Evolutionary conservation across 2,888 invertebrate genomes (phyloP), one percentile per base, ranked within the genome.

Genomic region (Habrosyne pyritoides): DNA sequence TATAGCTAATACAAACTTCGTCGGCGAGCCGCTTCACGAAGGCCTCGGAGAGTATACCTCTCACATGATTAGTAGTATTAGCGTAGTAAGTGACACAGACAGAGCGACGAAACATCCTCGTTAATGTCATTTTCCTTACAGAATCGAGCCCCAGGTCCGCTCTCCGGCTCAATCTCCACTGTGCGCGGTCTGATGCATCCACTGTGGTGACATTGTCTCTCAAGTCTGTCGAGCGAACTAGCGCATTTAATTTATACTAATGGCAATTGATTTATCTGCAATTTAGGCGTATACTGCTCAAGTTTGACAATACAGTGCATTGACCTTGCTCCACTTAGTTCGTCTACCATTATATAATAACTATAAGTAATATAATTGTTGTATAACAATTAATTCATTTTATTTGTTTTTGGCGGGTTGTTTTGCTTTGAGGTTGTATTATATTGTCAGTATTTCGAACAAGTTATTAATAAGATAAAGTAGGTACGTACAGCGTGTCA

Each of bases 301-400:
- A 26, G n/a, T 30, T 51, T 42, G 50, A 46, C 47, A 57, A 59
- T 62, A 52, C 47, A 59, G 53, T 54, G 28, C 46, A 50, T 26
- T 33, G 46, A 54, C 64, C 64, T 63, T 55, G 64, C 54, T 54
- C 64, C 47, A 65, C 54, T 59, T 65, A 65, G 36, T 48, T 49
- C 42, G 21, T 57, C 59, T 54, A 52, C 59, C 62, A 56, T 65
- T 55, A 55, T 60, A 54, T 59, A 55, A 61, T 46, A 36, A 42
- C 42, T 42, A 54, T 49, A 50, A 47, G 53, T 49, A 26, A 26
- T 10, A 26, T 26, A 2, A 49, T 26, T 26, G 14, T 47, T n/a
- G 47, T 22, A 24, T 47, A 47, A 22, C 22, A 22, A 22, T 47
- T 47, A 47, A 47, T 47, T 21, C 12, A 8, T 47, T 10, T 47